These are phyloP conservation scores for Epizoanthus illoricatus DNA, from an alignment of 92 coral and sea anemone species.

Conservation along the genomic window DNA sequence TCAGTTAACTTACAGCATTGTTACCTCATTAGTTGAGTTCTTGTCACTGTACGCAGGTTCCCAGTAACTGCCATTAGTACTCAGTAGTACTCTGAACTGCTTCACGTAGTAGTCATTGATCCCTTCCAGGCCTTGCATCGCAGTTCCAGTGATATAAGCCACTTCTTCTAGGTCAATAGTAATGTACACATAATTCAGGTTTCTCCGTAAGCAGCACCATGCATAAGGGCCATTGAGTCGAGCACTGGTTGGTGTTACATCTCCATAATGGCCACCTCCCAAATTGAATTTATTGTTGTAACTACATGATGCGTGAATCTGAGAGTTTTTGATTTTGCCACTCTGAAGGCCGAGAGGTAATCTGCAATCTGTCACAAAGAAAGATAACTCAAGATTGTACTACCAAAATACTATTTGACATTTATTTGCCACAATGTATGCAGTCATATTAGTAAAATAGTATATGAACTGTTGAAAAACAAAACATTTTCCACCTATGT, in stretches of 20 bases:
- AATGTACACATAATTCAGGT: neutral
- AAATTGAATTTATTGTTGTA: neutral
- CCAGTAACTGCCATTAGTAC: constrained; percentile 13
- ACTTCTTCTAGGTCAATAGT: constrained; percentile 23
- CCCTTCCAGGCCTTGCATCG: constrained; percentile 29
- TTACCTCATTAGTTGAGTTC: constrained; percentile 17
- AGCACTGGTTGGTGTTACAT: constrained; percentile 1
- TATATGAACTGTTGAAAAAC: too few relatives aligned
- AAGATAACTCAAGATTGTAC: too few relatives aligned
- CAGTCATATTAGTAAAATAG: too few relatives aligned
- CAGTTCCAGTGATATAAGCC: constrained; percentile 20
- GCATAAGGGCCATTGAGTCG: constrained; percentile 9
- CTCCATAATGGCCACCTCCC: constrained; percentile 25
- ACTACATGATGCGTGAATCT: constrained; percentile 21
- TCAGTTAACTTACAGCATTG: too few relatives aligned
- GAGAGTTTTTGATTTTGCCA: constrained; percentile 25
- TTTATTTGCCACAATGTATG: too few relatives aligned
- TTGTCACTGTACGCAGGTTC: constrained; percentile 14
- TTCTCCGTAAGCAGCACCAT: constrained; percentile 8
- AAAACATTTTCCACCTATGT: too few relatives aligned
- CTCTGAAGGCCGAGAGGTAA: constrained; percentile 25
- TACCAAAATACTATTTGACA: too few relatives aligned
- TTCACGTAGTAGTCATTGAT: constrained; percentile 25
- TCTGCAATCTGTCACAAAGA: constrained; percentile 5
- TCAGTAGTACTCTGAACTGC: neutral